Percentiles rank a stretch among this genome's conserved stretches.
phyloP scores from a whole-genome alignment of 2,797 vertebrate species.

The Onychomys torridus region DNA sequence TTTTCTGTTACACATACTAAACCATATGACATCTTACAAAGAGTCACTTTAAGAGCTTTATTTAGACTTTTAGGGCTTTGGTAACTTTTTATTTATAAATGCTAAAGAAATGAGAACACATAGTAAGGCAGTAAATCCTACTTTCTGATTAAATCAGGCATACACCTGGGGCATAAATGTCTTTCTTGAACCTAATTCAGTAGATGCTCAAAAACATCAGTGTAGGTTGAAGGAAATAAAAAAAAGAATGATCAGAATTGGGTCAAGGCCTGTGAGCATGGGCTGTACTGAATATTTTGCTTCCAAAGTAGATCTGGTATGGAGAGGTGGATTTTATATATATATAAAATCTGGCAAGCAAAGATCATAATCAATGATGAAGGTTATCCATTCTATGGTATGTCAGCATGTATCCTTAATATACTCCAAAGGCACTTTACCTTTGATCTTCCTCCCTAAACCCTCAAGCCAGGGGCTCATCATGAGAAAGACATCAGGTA shows the following conservation, averaged over 20 bases:
- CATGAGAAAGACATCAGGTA: conserved; percentile 29
- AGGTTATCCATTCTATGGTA: background rate
- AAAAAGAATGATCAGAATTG: conserved; percentile 1
- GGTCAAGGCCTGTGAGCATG: background rate
- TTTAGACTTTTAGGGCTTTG: background rate
- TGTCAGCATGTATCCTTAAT: background rate
- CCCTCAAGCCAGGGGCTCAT: background rate
- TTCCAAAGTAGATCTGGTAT: conserved; percentile 1
- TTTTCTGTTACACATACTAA: conserved; percentile 23
- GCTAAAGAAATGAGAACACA: conserved; percentile 50
- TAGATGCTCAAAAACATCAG: background rate
- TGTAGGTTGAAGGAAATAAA: background rate
- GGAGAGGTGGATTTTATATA: background rate
- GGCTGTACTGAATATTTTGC: background rate
- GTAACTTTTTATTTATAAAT: conserved; percentile 46
- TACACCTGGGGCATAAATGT: background rate
- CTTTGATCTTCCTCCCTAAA: conserved; percentile 31
- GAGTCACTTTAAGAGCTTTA: conserved; percentile 38
- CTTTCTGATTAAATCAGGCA: background rate
- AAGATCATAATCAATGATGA: background rate
- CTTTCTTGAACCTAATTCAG: conserved; percentile 39
- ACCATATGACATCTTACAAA: conserved; percentile 13
- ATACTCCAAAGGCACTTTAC: background rate
- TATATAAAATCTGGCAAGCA: background rate
- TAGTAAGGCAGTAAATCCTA: background rate